phyloP scores from a whole-genome alignment of 2,888 invertebrate species.

The Dione juno region DNA sequence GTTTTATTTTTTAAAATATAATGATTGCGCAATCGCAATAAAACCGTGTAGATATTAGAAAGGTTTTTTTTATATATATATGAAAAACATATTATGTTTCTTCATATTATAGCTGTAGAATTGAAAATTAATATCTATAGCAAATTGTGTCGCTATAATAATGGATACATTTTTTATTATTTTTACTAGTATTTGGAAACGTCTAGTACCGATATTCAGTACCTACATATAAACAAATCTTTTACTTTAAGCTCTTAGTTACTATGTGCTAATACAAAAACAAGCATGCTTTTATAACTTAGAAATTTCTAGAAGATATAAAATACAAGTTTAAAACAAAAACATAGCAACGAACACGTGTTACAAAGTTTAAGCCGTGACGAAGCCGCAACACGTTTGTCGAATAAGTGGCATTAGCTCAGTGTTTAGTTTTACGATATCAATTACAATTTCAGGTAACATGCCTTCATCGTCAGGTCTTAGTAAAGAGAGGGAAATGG shows the following conservation, averaged over 20 bases:
- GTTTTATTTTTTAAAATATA: slow-evolving; percentile 6
- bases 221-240: not conserved
- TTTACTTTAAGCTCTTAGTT: not conserved
- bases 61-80: not conserved
- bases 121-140: not conserved
- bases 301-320: slow-evolving; percentile 12
- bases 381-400: slow-evolving; percentile 14
- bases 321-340: not conserved
- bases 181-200: not conserved
- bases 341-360: slow-evolving; percentile 12
- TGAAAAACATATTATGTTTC: slow-evolving; percentile 6
- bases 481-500: slow-evolving; percentile 55
- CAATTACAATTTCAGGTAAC: slow-evolving; percentile 43
- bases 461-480: slow-evolving; percentile 30
- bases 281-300: not conserved
- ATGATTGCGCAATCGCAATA: slow-evolving; percentile 20
- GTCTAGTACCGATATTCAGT: not conserved
- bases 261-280: not conserved
- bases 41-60: not conserved
- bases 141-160: not conserved
- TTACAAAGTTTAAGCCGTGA: slow-evolving; percentile 6
- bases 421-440: slow-evolving; percentile 29
- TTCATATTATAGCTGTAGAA: not conserved
- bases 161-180: not conserved
- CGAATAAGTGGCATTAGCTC: slow-evolving; percentile 10